phyloP scores from a whole-genome alignment of 1,140 invertebrate species.

The Trissolcus basalis region DNA sequence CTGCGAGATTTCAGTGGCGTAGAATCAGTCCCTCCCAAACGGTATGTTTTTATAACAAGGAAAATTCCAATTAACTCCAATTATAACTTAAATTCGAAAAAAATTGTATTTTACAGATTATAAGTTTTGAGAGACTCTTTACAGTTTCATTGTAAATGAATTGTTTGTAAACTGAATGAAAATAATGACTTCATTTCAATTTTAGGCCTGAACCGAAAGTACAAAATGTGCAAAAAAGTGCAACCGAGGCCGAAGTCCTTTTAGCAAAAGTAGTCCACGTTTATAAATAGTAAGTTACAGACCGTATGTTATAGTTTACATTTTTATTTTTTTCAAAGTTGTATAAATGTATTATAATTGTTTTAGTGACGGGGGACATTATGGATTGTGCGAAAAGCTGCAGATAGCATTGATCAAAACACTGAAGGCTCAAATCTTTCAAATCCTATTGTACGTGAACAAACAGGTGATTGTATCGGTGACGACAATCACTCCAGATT shows the following conservation, averaged over 20 bases:
- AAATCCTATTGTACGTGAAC: constrained; percentile 70
- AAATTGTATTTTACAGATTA: no score
- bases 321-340: not conserved
- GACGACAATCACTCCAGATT: constrained; percentile 64
- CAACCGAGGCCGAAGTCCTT: constrained; percentile 65
- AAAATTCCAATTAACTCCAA: no score
- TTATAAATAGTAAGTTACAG: constrained; percentile 66
- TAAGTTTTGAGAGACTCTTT: no score
- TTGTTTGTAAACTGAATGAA: not conserved
- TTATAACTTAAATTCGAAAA: no score
- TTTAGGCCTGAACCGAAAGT: constrained; percentile 58
- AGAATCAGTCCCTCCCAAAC: constrained; percentile 18
- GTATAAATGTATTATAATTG: constrained; percentile 7
- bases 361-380: constrained; percentile 67
- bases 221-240: constrained; percentile 40
- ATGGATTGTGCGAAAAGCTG: constrained; percentile 65
- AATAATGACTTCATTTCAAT: constrained; percentile 31
- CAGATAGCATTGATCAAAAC: constrained; percentile 70
- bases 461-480: constrained; percentile 68
- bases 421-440: constrained; percentile 59
- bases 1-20: constrained; percentile 11
- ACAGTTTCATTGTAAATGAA: no score
- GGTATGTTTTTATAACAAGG: constrained; percentile 8
- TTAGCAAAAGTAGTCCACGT: constrained; percentile 68
- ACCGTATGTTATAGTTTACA: not conserved